phyloP scores from a whole-genome alignment of 92 coral and sea anemone species.

The Parazoanthus swiftii region DNA sequence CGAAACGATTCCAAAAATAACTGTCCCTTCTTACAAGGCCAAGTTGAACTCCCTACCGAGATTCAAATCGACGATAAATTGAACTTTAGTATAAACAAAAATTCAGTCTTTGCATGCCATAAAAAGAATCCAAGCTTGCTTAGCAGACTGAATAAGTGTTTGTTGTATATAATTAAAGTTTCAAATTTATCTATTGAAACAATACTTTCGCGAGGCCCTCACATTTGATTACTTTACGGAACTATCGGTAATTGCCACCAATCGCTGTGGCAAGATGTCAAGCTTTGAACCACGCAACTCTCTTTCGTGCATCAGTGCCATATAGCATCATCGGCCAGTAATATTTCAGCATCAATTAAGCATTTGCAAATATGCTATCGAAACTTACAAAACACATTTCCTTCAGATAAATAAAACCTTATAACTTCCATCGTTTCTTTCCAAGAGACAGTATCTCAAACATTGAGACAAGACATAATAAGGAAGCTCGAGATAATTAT shows the following conservation, averaged over 20 bases:
- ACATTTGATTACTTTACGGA: no score
- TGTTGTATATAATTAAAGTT: no score
- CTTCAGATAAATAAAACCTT: background rate
- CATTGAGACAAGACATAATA: background rate
- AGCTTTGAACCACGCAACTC: background rate
- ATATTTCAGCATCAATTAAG: background rate
- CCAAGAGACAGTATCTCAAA: background rate
- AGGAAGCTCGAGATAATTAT: background rate
- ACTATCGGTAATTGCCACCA: no score
- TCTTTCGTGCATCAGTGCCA: background rate
- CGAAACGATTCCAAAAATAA: background rate
- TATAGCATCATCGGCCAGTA: background rate
- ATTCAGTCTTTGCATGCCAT: background rate
- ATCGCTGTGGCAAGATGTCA: background rate
- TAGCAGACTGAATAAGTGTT: background rate
- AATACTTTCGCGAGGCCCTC: background rate
- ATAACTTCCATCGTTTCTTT: background rate
- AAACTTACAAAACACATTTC: background rate
- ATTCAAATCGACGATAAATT: no score
- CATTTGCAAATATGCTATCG: background rate
- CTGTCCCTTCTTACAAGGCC: background rate
- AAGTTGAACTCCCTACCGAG: background rate
- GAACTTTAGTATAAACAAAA: background rate
- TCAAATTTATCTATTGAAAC: background rate
- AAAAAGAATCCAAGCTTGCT: background rate